Conservation (phyloP, 2,888 invertebrate species). For the Drosophila dives region DNA sequence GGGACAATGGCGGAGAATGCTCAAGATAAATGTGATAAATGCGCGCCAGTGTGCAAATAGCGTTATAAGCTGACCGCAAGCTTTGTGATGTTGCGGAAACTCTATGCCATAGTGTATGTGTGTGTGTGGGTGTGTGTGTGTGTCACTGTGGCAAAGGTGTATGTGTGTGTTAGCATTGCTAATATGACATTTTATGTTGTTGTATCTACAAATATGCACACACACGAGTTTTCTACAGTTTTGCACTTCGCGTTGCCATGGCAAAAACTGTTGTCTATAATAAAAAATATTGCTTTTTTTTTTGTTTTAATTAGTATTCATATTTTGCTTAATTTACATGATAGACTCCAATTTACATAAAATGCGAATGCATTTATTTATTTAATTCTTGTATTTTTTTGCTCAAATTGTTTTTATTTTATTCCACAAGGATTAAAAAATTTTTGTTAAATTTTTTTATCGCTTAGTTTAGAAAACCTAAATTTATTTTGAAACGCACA, state of each 20-base stretch:
- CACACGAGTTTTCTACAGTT: not conserved
- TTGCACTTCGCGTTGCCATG: not conserved
- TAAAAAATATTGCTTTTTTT: not conserved
- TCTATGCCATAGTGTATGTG: slow-evolving; percentile 19
- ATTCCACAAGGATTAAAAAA: too few species aligned
- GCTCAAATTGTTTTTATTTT: not conserved
- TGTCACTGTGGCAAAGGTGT: not conserved
- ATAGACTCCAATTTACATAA: not conserved
- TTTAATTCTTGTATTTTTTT: not conserved
- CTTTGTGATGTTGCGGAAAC: slow-evolving; percentile 44
- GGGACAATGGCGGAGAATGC: slow-evolving; percentile 44
- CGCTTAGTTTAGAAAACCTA: not conserved
- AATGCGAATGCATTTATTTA: not conserved
- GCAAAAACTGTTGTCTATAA: not conserved
- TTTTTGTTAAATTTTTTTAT: not conserved
- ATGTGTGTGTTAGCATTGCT: slow-evolving; percentile 37
- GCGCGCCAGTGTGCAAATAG: slow-evolving; percentile 69
- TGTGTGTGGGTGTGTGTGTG: not conserved
- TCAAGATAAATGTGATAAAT: slow-evolving; percentile 78
- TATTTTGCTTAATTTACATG: not conserved
- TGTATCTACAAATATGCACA: slow-evolving; percentile 11
- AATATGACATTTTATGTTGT: slow-evolving; percentile 43
- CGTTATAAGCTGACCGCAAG: slow-evolving; percentile 77
- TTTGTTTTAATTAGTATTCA: not conserved
- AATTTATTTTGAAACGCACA: not conserved